Percentiles rank a stretch among this genome's conserved stretches.
Evolutionary conservation across 2,797 vertebrate genomes (phyloP).

Genomic region (Macropus fuliginosus): DNA sequence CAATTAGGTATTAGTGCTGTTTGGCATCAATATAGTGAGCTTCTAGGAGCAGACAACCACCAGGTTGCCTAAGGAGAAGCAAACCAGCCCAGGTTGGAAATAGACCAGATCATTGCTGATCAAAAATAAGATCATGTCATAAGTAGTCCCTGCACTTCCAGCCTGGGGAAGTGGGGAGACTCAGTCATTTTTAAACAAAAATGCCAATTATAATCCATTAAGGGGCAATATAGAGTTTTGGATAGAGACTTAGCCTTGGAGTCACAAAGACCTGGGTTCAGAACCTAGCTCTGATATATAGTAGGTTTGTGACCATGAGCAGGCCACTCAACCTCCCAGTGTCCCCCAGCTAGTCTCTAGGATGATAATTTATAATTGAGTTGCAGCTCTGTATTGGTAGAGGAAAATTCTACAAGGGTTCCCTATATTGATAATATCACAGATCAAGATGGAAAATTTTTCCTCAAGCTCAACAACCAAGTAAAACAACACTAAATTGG

Average conservation of each 20-base stretch:
- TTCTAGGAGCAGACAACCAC: not conserved
- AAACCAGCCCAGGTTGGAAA: not conserved
- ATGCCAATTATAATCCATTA: not conserved
- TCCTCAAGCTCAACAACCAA: not conserved
- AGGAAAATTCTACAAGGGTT: not conserved
- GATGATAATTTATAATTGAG: not conserved
- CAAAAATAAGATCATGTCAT: not conserved
- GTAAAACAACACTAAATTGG: not conserved
- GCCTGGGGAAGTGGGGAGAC: not conserved
- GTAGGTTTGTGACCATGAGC: not conserved
- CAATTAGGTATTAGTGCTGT: not conserved
- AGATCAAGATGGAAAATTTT: not conserved
- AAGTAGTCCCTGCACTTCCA: not conserved
- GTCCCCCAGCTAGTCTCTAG: not conserved
- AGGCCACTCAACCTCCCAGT: not conserved
- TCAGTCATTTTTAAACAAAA: not conserved
- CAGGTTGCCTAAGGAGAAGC: not conserved
- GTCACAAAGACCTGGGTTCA: not conserved
- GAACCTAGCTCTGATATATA: not conserved
- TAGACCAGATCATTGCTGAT: not conserved
- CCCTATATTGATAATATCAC: not conserved
- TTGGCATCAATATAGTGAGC: not conserved
- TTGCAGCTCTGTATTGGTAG: not conserved
- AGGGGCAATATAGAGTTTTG: not conserved
- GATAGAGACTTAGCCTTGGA: not conserved